Evolutionary conservation across 2,888 invertebrate genomes (phyloP).

Genomic region (Panzeria rudis): DNA sequence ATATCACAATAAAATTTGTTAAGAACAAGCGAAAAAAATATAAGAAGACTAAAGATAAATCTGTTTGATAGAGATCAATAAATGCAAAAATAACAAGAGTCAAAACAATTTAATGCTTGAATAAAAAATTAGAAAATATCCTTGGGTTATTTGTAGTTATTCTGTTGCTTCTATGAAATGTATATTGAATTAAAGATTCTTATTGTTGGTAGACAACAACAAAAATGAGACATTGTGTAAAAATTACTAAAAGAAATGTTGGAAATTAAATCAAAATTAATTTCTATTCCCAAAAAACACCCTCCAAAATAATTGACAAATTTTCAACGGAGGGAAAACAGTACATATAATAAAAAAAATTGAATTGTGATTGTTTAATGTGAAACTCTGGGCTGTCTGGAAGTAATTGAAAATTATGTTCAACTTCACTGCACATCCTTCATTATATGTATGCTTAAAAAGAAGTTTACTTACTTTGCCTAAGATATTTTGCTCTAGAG

Average conservation of each 20-base stretch:
- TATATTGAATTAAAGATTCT: slow-evolving; percentile 53
- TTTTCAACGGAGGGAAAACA: too few species aligned
- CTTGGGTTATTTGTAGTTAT: slow-evolving; percentile 54
- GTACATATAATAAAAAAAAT: too few species aligned
- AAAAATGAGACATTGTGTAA: slow-evolving; percentile 17
- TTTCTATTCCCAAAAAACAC: slow-evolving; percentile 30
- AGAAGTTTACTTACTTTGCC: too few species aligned
- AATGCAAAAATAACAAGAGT: slow-evolving; percentile 76
- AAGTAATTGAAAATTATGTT: too few species aligned
- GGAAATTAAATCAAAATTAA: slow-evolving; percentile 37
- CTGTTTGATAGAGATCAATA: slow-evolving; percentile 69
- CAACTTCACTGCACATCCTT: too few species aligned
- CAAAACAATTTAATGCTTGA: slow-evolving; percentile 84
- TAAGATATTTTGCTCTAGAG: too few species aligned
- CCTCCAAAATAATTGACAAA: neutral
- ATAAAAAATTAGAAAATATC: slow-evolving; percentile 81
- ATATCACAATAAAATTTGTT: slow-evolving; percentile 52
- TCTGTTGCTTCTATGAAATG: slow-evolving; percentile 37
- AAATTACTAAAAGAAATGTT: neutral
- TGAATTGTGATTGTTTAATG: too few species aligned
- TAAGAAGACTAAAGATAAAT: slow-evolving; percentile 54
- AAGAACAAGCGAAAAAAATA: neutral
- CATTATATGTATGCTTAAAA: too few species aligned
- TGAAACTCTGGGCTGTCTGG: too few species aligned
- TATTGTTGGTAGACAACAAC: slow-evolving; percentile 13